A percentile compares a stretch with the other conserved stretches of the same genome.
Evolutionary conservation across 1,140 invertebrate genomes (phyloP).

Genomic region (Pseudachorutes palmiensis): DNA sequence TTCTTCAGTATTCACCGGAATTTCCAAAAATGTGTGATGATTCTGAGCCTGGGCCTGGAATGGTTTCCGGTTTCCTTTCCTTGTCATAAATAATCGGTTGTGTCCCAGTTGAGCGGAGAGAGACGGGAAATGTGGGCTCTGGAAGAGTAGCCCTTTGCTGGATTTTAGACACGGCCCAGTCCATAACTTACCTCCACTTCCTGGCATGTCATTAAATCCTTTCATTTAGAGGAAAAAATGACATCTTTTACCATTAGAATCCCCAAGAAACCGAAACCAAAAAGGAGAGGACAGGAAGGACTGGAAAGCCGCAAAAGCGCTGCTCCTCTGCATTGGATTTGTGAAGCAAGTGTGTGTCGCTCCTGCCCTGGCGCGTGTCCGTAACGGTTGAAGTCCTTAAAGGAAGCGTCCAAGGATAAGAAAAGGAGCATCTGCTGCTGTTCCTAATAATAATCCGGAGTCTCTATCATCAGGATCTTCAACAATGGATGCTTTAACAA

Average conservation of each 20-base stretch:
- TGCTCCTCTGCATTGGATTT: slow-evolving; percentile 1
- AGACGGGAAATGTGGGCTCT: not conserved
- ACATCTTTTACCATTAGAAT: slow-evolving; percentile 1
- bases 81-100: slow-evolving; percentile 10
- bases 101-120: not conserved
- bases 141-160: not conserved
- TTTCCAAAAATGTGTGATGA: slow-evolving; percentile 6
- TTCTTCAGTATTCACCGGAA: not conserved
- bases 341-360: not conserved
- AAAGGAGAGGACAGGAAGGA: not conserved
- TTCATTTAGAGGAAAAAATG: slow-evolving; percentile 7
- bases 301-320: not conserved
- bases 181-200: slow-evolving; percentile 10
- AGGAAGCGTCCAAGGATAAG: too few relatives aligned
- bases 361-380: not conserved
- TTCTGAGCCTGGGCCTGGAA: not conserved
- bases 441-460: too few relatives aligned
- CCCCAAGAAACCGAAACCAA: not conserved
- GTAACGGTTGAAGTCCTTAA: slow-evolving; percentile 1
- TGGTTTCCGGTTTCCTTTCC: not conserved
- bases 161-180: not conserved
- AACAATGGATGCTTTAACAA: not conserved
- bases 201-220: slow-evolving; percentile 7
- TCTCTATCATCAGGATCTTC: not conserved
- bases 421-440: not conserved